These are phyloP conservation scores for Pangasius djambal DNA, from an alignment of 2,797 vertebrate species.

Conservation along the genomic window DNA sequence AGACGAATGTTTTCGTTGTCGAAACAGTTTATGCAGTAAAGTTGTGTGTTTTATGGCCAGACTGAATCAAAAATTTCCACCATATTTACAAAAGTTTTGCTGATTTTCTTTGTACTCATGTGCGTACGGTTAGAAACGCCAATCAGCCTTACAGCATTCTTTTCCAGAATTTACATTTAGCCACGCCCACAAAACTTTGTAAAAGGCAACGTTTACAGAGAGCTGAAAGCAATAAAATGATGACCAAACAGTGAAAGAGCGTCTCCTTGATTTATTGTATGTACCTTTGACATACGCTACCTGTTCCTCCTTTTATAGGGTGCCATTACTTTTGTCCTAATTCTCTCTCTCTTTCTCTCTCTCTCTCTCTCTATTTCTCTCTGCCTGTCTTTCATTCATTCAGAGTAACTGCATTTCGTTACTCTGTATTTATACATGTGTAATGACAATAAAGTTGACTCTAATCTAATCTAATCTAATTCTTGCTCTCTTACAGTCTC, in stretches of 20 bases:
- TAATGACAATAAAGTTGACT: no score
- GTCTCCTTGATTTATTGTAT: background rate
- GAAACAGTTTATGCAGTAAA: no score
- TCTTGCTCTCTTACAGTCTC: constrained; percentile 51
- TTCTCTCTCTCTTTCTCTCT: constrained; percentile 45
- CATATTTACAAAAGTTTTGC: no score
- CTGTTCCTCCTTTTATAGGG: background rate
- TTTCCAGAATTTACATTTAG: background rate
- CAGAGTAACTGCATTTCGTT: no score
- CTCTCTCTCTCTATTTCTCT: constrained; percentile 46
- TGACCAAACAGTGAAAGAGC: background rate
- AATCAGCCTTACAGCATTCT: background rate
- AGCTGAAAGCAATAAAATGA: no score
- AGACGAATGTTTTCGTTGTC: no score
- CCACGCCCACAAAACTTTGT: background rate
- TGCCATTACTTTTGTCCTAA: background rate
- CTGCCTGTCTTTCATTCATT: background rate
- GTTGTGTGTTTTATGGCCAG: background rate
- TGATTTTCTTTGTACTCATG: background rate
- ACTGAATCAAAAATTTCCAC: background rate
- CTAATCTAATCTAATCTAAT: no score
- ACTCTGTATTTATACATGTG: no score
- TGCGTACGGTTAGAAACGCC: background rate
- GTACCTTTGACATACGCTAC: background rate
- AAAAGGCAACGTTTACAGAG: background rate